Conservation (phyloP, 2,113 vertebrate species). For the Triplophysa dalaica region DNA sequence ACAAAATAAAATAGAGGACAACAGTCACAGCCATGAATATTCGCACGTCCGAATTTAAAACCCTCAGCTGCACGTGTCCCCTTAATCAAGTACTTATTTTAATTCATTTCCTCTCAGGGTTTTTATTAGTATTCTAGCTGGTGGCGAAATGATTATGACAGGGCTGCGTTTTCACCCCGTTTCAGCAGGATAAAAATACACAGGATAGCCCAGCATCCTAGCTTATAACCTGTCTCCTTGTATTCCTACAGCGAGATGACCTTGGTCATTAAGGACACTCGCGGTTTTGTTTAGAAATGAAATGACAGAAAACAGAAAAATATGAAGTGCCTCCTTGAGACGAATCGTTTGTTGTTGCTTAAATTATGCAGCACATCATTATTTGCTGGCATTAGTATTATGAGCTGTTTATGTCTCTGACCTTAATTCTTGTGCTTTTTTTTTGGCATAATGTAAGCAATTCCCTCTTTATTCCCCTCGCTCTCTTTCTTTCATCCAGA, state of each 20-base stretch:
- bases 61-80: constrained; percentile 50
- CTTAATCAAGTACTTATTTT: constrained; percentile 61
- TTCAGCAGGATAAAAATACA: constrained; percentile 54
- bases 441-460: constrained; percentile 25
- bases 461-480: constrained; percentile 15
- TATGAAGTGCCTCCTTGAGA: constrained; percentile 38
- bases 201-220: constrained; percentile 50
- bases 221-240: constrained; percentile 46
- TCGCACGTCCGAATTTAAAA: constrained; percentile 57
- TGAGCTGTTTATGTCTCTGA: constrained; percentile 50
- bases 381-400: constrained; percentile 22
- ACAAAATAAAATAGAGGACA: constrained; percentile 27
- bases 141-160: constrained; percentile 62
- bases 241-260: constrained; percentile 53
- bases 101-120: constrained; percentile 60
- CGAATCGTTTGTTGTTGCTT: constrained; percentile 43
- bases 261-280: constrained; percentile 55
- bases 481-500: background rate
- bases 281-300: constrained; percentile 48
- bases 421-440: constrained; percentile 31
- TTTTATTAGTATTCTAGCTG: constrained; percentile 63
- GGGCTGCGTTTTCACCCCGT: constrained; percentile 50
- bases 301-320: constrained; percentile 54
- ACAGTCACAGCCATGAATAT: constrained; percentile 44
- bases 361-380: constrained; percentile 37